phyloP scores from a whole-genome alignment of 2,888 invertebrate species.

The Drepana falcataria region DNA sequence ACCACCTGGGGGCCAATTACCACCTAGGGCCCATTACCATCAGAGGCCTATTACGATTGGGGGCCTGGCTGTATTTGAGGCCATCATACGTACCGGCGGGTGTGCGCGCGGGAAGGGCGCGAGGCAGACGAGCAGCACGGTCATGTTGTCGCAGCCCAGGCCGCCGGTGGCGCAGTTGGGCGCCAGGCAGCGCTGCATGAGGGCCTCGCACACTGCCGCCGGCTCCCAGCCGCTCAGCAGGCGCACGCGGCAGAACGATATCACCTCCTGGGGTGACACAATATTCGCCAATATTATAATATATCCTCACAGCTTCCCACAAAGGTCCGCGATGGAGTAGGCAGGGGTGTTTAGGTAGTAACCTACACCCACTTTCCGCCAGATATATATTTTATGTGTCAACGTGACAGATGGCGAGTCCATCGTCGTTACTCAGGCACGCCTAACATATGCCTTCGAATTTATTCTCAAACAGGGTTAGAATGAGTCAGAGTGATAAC shows the following conservation, averaged over 20 bases:
- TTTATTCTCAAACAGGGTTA: not conserved
- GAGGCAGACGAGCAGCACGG: constrained; percentile 93
- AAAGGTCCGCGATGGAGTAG: no score
- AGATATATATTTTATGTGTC: no score
- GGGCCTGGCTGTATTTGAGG: not conserved
- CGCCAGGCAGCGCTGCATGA: constrained; percentile 96
- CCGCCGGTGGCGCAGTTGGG: constrained; percentile 98
- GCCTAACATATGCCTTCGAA: no score
- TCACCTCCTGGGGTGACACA: constrained; percentile 81
- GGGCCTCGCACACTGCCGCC: constrained; percentile 96
- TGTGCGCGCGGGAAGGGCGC: constrained; percentile 54
- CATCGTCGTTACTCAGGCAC: no score
- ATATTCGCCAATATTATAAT: not conserved
- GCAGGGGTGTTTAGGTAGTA: no score
- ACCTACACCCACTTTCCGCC: no score
- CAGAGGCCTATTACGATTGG: not conserved
- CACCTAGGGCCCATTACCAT: constrained; percentile 16
- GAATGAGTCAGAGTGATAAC: constrained; percentile 6
- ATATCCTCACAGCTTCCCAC: no score
- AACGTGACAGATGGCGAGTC: no score
- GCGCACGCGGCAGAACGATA: constrained; percentile 91
- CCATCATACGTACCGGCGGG: constrained; percentile 27
- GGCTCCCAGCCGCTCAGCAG: constrained; percentile 91
- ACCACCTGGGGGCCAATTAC: constrained; percentile 4
- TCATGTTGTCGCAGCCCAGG: constrained; percentile 99